A percentile compares a stretch with the other conserved stretches of the same genome.
Conservation (phyloP, 2,888 invertebrate genomes). For the Lordiphosa andalusiaca region DNA sequence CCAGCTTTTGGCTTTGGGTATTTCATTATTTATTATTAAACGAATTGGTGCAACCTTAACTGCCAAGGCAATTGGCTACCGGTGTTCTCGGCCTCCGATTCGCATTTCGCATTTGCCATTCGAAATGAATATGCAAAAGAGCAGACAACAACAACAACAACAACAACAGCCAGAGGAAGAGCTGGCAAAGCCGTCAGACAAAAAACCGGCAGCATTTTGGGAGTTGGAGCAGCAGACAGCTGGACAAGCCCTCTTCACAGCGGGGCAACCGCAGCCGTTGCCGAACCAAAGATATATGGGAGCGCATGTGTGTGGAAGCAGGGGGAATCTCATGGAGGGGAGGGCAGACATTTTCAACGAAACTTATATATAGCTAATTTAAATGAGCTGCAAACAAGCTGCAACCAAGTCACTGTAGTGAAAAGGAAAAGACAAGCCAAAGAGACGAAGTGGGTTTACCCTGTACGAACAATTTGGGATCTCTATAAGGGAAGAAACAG, state of each 20-base stretch:
- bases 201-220: conserved; percentile 49
- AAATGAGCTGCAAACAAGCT: conserved; percentile 62
- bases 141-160: conserved; percentile 5
- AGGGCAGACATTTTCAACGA: conserved; percentile 16
- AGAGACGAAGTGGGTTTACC: conserved; percentile 7
- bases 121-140: conserved; percentile 70
- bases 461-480: neutral
- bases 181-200: neutral
- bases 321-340: neutral
- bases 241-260: conserved; percentile 46
- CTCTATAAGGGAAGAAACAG: too few species aligned
- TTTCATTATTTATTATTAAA: conserved; percentile 74
- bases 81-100: conserved; percentile 56
- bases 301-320: too few species aligned
- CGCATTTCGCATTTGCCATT: conserved; percentile 4
- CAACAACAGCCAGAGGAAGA: conserved; percentile 8
- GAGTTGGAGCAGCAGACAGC: conserved; percentile 40
- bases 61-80: conserved; percentile 77
- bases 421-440: too few species aligned
- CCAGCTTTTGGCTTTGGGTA: conserved; percentile 22
- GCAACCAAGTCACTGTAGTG: neutral
- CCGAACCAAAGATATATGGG: conserved; percentile 10
- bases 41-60: conserved; percentile 77
- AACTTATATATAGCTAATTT: conserved; percentile 65
- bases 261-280: conserved; percentile 14